A percentile compares a stretch with the other conserved stretches of the same genome.
Conservation (phyloP, 2,888 invertebrate species). For the Polymixis flavicincta region DNA sequence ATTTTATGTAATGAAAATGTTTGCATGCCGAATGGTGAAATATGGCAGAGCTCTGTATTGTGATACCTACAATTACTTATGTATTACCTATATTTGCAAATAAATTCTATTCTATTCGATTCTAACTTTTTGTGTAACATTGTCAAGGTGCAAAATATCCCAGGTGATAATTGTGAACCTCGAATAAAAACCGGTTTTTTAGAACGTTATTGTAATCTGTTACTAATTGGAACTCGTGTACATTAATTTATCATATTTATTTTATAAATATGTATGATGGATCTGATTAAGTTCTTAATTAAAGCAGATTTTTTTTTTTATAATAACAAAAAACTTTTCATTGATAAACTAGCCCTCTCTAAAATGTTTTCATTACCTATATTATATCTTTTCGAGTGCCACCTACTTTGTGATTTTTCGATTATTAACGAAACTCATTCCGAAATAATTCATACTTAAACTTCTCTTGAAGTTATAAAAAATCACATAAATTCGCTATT, state of each 20-base stretch:
- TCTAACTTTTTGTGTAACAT: too few species aligned
- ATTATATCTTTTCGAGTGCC: neutral
- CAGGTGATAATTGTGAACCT: neutral
- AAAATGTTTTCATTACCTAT: neutral
- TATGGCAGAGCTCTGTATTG: too few species aligned
- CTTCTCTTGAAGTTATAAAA: conserved; percentile 21
- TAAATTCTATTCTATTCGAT: too few species aligned
- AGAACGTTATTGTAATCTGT: too few species aligned
- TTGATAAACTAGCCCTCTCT: neutral
- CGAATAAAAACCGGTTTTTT: neutral
- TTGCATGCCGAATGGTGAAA: too few species aligned
- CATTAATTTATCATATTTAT: neutral
- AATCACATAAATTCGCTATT: conserved; percentile 16
- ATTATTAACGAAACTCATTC: conserved; percentile 1
- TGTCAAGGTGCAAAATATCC: too few species aligned
- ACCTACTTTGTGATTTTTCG: neutral
- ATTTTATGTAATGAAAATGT: too few species aligned
- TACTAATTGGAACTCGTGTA: neutral
- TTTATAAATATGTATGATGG: too few species aligned
- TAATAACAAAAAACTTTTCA: neutral
- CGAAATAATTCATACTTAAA: conserved; percentile 19
- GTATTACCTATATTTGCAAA: too few species aligned
- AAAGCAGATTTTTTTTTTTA: too few species aligned
- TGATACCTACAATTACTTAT: too few species aligned
- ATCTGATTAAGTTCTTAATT: too few species aligned